A percentile compares a stretch with the other conserved stretches of the same genome.
Evolutionary conservation across 2,888 invertebrate genomes (phyloP).

Genomic region (Cephus sareptanus): DNA sequence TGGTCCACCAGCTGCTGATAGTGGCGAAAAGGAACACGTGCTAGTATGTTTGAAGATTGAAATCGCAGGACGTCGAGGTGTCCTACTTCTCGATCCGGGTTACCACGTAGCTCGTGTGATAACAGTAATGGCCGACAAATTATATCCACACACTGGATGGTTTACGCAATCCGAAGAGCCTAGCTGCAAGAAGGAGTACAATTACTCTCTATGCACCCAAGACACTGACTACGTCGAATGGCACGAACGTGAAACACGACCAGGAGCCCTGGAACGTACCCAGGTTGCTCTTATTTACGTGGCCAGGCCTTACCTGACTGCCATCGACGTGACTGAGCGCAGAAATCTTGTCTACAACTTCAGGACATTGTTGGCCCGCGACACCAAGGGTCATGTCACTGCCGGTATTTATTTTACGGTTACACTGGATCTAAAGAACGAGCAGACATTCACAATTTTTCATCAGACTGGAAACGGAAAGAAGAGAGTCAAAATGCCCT

Average conservation of each 20-base stretch:
- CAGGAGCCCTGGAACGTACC: constrained; percentile 70
- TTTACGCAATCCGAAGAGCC: constrained; percentile 85
- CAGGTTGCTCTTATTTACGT: constrained; percentile 83
- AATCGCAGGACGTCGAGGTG: constrained; percentile 79
- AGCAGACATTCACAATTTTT: constrained; percentile 77
- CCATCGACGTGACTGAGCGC: constrained; percentile 88
- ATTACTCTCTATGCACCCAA: constrained; percentile 78
- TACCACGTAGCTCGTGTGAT: constrained; percentile 89
- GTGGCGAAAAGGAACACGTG: constrained; percentile 89
- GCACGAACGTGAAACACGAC: constrained; percentile 82
- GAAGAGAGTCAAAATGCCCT: constrained; percentile 79
- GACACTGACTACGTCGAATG: constrained; percentile 85
- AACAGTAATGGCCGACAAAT: constrained; percentile 86
- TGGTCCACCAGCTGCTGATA: constrained; percentile 68
- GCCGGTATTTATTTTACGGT: constrained; percentile 90
- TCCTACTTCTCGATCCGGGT: constrained; percentile 88
- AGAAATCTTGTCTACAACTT: constrained; percentile 89
- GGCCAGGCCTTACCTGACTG: constrained; percentile 81
- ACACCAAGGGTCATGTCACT: constrained; percentile 83
- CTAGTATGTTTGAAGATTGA: constrained; percentile 81
- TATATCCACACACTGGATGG: constrained; percentile 90
- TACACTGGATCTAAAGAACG: constrained; percentile 65
- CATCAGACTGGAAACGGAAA: constrained; percentile 77
- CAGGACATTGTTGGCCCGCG: constrained; percentile 83
- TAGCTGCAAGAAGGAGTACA: constrained; percentile 84